Evolutionary conservation across 2,113 vertebrate genomes (phyloP), one percentile per base, ranked within the genome.

Genomic region (Euleptes europaea): DNA sequence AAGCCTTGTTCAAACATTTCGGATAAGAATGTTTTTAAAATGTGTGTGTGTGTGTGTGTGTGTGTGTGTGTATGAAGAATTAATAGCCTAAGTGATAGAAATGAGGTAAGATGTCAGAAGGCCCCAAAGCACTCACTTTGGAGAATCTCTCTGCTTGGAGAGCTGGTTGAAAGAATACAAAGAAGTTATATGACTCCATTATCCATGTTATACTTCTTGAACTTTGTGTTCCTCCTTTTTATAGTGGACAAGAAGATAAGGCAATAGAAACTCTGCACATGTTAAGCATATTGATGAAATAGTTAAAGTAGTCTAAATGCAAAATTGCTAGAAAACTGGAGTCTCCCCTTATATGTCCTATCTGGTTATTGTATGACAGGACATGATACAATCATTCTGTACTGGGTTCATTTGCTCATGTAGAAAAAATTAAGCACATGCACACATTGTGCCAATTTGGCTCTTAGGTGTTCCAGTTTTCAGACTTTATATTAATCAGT

Each of bases 301-400:
- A 86, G 40, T 84, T 92, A 88, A 90, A 83, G 42, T 66, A 14
- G 78, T 60, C 89, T 78, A 6, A 1, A 72, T 88, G n/a, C 19
- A 84, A 33, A 89, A 78, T 40, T 4, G 78, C 77, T 76, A 76
- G 82, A 60, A 44, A 89, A 67, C 86, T 82, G 83, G 31, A 75
- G 79, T 90, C 60, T 91, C 63, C 67, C 0, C 6, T 69, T 67
- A n/a, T 51, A n/a, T 17, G 23, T 26, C 3, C 13, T 33, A 23
- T 14, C n/a, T 80, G n/a, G n/a, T 47, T n/a, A 47, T 73, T 40
- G 35, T 71, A 11, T 38, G 40, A 72, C 17, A 40, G 57, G 15
- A 70, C 6, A n/a, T 63, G 49, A 42, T 47, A 14, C 9, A 67
- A 63, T 60, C 44, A 74, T 65, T 33, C 28, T 15, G 33, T 74